phyloP scores from a whole-genome alignment of 1,140 invertebrate species.

The Ceratoteleas bidentatus region DNA sequence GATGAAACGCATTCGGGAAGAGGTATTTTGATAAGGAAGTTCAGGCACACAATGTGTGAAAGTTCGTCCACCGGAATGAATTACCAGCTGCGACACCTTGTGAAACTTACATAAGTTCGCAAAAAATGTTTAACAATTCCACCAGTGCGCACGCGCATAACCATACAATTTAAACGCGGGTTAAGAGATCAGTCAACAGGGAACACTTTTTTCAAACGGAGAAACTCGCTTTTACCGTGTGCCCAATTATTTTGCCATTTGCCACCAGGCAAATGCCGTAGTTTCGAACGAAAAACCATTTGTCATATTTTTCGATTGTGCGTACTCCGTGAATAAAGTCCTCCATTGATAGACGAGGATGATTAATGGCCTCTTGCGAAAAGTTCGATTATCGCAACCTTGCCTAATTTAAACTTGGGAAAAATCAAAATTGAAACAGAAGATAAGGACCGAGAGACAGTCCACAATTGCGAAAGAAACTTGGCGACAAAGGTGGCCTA shows the following conservation, averaged over 20 bases:
- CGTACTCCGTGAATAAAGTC: no score
- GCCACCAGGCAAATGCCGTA: no score
- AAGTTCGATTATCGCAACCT: slow-evolving; percentile 18
- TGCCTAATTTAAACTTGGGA: slow-evolving; percentile 3
- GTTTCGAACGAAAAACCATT: not conserved
- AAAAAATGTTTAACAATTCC: not conserved
- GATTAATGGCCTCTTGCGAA: slow-evolving; percentile 8
- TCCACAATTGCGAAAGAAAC: slow-evolving; percentile 1
- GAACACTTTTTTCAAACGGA: slow-evolving; percentile 13
- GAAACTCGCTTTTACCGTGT: slow-evolving; percentile 17
- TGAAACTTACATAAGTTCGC: slow-evolving; percentile 30
- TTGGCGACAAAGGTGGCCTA: not conserved
- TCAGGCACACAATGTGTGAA: no score
- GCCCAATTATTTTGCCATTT: slow-evolving; percentile 11
- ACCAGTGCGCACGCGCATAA: not conserved
- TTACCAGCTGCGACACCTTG: slow-evolving; percentile 4
- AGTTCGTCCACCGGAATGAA: no score
- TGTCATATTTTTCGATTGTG: not conserved
- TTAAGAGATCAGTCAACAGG: slow-evolving; percentile 10
- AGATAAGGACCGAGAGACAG: slow-evolving; percentile 20
- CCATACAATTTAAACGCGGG: not conserved
- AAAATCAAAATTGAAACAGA: not conserved
- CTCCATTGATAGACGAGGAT: slow-evolving; percentile 2
- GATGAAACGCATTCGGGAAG: no score
- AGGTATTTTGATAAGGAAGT: no score